Evolutionary conservation across 2,888 invertebrate genomes (phyloP).

Genomic region (Archips xylosteana): DNA sequence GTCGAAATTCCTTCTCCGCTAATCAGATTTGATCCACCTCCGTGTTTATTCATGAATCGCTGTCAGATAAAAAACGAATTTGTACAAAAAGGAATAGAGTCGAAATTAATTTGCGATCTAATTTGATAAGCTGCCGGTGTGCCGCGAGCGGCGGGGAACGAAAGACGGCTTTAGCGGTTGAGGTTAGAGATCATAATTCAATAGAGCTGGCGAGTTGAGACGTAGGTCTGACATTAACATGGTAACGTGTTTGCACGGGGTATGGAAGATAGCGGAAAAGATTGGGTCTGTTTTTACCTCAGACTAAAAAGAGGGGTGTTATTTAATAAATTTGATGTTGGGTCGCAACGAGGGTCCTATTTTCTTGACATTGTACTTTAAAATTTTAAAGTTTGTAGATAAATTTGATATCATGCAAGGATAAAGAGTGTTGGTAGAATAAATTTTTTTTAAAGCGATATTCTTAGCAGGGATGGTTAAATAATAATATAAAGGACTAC

Average conservation of each 20-base stretch:
- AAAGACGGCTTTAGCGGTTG: not conserved
- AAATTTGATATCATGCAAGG: too few species aligned
- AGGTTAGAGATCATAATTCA: not conserved
- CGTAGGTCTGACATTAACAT: not conserved
- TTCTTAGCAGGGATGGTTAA: too few species aligned
- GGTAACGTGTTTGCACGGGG: not conserved
- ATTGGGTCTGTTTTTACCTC: not conserved
- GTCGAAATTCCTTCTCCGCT: not conserved
- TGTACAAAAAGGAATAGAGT: not conserved
- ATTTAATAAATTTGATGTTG: too few species aligned
- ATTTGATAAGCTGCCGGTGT: constrained; percentile 13
- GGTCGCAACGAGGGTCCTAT: too few species aligned
- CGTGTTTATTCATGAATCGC: constrained; percentile 5
- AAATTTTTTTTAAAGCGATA: too few species aligned
- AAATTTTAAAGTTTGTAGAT: too few species aligned
- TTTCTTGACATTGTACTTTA: too few species aligned
- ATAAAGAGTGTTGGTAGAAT: too few species aligned
- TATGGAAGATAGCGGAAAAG: not conserved
- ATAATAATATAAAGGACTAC: too few species aligned
- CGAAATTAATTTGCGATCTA: constrained; percentile 11
- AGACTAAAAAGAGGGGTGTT: too few species aligned
- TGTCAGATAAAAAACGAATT: constrained; percentile 8
- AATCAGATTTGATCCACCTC: not conserved
- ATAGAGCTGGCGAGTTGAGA: not conserved
- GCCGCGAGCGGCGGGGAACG: not conserved